These are phyloP conservation scores for Silvanus unidentatus DNA, from an alignment of 2,888 invertebrate species.

Conservation along the genomic window DNA sequence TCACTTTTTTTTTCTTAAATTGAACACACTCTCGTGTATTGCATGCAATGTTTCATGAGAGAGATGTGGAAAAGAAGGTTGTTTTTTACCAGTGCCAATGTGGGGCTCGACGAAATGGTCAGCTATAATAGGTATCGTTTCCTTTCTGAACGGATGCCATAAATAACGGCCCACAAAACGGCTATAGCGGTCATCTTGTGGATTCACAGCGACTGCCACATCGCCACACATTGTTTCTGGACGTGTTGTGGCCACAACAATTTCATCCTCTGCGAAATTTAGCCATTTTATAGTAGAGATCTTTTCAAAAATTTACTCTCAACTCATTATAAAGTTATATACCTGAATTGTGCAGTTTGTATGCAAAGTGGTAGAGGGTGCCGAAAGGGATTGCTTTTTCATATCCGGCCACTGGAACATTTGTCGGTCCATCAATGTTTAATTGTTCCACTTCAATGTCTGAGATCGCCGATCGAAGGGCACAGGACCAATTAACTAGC, in stretches of 20 bases:
- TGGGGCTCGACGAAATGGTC: slow-evolving; percentile 92
- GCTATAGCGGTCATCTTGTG: slow-evolving; percentile 75
- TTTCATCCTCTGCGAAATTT: slow-evolving; percentile 57
- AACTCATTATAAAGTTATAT: slow-evolving; percentile 6
- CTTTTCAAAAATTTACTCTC: no score
- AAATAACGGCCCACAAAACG: slow-evolving; percentile 71
- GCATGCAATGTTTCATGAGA: no score
- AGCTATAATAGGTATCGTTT: slow-evolving; percentile 79
- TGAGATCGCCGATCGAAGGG: slow-evolving; percentile 93
- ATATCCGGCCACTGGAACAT: slow-evolving; percentile 87
- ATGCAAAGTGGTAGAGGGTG: slow-evolving; percentile 86
- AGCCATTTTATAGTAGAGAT: neutral
- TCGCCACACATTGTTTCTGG: slow-evolving; percentile 98
- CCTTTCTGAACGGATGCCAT: slow-evolving; percentile 80
- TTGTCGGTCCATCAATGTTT: slow-evolving; percentile 78
- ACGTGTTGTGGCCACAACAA: slow-evolving; percentile 94
- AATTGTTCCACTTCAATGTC: slow-evolving; percentile 98
- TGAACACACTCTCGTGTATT: no score
- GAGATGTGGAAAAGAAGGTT: no score
- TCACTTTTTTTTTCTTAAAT: no score
- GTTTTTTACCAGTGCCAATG: slow-evolving; percentile 81
- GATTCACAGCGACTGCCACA: slow-evolving; percentile 96
- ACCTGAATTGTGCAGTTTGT: slow-evolving; percentile 63
- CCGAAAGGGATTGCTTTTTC: slow-evolving; percentile 85
- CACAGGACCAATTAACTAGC: slow-evolving; percentile 98